Base-by-base conservation (phyloP, 2,888 invertebrate genomes). In the Notodonta ziczac region DNA sequence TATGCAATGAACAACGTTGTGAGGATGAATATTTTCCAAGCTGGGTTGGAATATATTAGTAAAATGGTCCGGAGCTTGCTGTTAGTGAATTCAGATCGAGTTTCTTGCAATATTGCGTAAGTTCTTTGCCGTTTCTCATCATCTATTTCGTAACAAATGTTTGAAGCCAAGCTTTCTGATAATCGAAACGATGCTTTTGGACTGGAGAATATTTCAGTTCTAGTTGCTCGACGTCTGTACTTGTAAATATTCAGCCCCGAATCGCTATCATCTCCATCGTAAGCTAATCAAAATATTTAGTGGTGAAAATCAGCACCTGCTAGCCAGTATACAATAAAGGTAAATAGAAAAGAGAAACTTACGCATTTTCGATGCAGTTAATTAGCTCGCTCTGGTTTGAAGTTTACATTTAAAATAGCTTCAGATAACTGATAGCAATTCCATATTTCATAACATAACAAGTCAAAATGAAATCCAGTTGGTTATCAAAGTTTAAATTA, bases 51-150 rank as follows among this genome's bases (percentile, higher is more conserved):
- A 69, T 91, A 93, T 73, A 91, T 84, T 51, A 90, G 66, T 61
- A 93, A 69, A 58, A 87, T 77, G 10, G 86, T 84, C 68, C 89
- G 80, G 7, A 93, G 78, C 70, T 85, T 88, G 71, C 82, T 87
- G 60, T 83, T 84, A 6, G 82, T 80, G 63, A 91, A 90, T 66
- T 93, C 91, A 6, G 85, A 73, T 70, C 87, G 76, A 48, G 83
- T 75, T 73, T 93, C 93, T 76, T 91, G 91, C 60, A 93, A 75
- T 67, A 90, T 83, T 13, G 93, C 89, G 59, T 89, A 93, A n/a
- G 85, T 87, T 73, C 84, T 92, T 52, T 80, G 81, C 14, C 72
- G 80, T 57, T 81, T 84, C 40, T 82, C 67, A 57, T 83, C 83
- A 53, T 86, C 84, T 4, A 80, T 60, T 72, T 85, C 85, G 56